Evolutionary conservation across 2,888 invertebrate species (phyloP).

Genomic region (Trachelus troglodyta): DNA sequence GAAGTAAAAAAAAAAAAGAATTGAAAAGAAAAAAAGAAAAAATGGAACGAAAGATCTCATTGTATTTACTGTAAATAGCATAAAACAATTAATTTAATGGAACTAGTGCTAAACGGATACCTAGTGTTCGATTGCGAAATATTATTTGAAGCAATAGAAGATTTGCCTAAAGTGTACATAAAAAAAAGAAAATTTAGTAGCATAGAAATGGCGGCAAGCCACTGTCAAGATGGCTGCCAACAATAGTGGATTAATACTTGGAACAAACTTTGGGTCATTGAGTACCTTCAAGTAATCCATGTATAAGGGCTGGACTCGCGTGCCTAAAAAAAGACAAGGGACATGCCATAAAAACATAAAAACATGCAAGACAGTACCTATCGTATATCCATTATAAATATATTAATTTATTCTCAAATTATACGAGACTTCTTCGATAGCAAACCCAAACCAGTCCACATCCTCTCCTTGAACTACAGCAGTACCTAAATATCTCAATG

Average conservation of each 20-base stretch:
- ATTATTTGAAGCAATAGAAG: conserved; percentile 62
- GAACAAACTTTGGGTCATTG: not conserved
- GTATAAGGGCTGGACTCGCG: not conserved
- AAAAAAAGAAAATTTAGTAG: not conserved
- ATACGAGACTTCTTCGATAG: not conserved
- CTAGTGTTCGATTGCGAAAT: conserved; percentile 57
- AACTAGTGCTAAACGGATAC: conserved; percentile 47
- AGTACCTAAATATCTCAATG: not conserved
- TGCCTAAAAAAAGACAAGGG: conserved; percentile 26
- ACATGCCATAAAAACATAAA: conserved; percentile 54
- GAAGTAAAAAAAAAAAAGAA: not conserved
- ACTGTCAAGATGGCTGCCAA: not conserved
- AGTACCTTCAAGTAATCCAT: not conserved
- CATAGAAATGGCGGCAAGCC: not conserved
- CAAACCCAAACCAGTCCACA: not conserved
- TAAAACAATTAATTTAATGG: conserved; percentile 44
- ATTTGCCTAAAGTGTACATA: conserved; percentile 38
- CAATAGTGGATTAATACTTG: not conserved
- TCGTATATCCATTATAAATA: conserved; percentile 64
- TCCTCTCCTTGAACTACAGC: not conserved
- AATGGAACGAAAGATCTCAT: conserved; percentile 6
- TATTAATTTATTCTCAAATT: conserved; percentile 66
- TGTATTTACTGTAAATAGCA: conserved; percentile 63
- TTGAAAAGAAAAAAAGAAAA: not conserved
- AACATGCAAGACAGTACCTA: conserved; percentile 59